Evolutionary conservation across 1,140 invertebrate species (phyloP), one percentile per base, ranked within the genome.

Genomic region (Heliothis subflexa): DNA sequence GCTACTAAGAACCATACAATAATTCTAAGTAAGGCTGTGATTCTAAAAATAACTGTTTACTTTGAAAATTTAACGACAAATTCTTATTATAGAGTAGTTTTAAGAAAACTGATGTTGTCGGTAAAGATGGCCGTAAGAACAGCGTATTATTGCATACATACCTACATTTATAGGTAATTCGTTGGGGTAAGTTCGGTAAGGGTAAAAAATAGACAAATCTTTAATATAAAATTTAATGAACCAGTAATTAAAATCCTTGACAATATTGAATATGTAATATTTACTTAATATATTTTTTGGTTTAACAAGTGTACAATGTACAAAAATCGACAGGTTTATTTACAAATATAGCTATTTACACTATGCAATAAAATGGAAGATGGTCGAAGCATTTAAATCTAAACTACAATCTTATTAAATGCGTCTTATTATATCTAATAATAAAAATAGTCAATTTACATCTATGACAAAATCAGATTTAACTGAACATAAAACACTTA

Each of bases 301-400:
- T 68, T 66, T 73, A 77, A 80, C 79, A 77, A 77, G 59, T 64
- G 73, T 80, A 80, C 74, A 80, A 64, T 77, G 54, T 77, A 77
- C 74, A 78, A 80, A 72, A 80, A 68, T 72, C 50, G 12, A 68
- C 70, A 50, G 59, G 47, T 75, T 78, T 80, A 81, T 83, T 81
- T 83, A 83, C 82, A 83, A 70, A 74, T 77, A 74, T 72, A 70
- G 70, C 47, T 82, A 83, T 80, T 76, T 83, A 83, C 76, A 80
- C 12, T 55, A 62, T 45, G 78, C 78, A 72, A 80, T 57, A 76
- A 71, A 81, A 83, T 74, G 75, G 81, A 80, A 78, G 72, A 78
- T 79, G 62, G 47, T 45, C 25, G 40, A 79, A 74, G 71, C 59
- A 50, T 79, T 77, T 18, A 25, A 55, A 52, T 66, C 68, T 68